phyloP scores from a whole-genome alignment of 2,888 invertebrate species.

The Pterobdella sp. region DNA sequence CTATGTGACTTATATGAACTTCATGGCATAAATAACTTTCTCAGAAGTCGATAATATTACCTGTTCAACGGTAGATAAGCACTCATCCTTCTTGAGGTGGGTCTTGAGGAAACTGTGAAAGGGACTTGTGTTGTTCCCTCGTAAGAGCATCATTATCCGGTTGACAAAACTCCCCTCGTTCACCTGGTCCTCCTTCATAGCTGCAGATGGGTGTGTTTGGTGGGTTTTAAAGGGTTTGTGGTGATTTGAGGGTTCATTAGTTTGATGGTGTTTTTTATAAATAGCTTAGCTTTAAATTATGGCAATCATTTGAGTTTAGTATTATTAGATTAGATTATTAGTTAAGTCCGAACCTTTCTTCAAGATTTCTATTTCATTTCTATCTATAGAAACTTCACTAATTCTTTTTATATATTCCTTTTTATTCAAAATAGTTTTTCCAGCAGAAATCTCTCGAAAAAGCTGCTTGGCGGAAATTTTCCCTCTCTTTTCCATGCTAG shows the following conservation, averaged over 20 bases:
- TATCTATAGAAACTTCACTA: constrained; percentile 41
- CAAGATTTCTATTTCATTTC: constrained; percentile 43
- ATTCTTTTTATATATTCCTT: constrained; percentile 57
- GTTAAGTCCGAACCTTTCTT: constrained; percentile 42
- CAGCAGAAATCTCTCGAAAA: constrained; percentile 62
- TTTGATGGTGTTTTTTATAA: no score
- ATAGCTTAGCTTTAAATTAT: no score
- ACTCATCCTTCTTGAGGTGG: constrained; percentile 43
- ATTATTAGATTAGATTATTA: no score
- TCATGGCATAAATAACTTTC: no score
- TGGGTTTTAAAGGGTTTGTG: not conserved
- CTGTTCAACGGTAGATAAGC: no score
- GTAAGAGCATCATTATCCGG: constrained; percentile 44
- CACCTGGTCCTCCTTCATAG: constrained; percentile 39
- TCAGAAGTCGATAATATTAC: no score
- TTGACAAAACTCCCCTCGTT: constrained; percentile 48
- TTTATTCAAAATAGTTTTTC: constrained; percentile 57
- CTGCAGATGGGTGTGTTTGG: constrained; percentile 15
- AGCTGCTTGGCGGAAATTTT: constrained; percentile 77
- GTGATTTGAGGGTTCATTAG: no score
- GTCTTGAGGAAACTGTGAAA: constrained; percentile 33
- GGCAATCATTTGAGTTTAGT: no score
- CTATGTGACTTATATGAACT: no score
- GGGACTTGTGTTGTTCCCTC: constrained; percentile 44
- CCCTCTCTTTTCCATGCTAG: constrained; percentile 76